Base-by-base conservation (phyloP, 1,140 invertebrate species). In the Zophobas atratus region DNA sequence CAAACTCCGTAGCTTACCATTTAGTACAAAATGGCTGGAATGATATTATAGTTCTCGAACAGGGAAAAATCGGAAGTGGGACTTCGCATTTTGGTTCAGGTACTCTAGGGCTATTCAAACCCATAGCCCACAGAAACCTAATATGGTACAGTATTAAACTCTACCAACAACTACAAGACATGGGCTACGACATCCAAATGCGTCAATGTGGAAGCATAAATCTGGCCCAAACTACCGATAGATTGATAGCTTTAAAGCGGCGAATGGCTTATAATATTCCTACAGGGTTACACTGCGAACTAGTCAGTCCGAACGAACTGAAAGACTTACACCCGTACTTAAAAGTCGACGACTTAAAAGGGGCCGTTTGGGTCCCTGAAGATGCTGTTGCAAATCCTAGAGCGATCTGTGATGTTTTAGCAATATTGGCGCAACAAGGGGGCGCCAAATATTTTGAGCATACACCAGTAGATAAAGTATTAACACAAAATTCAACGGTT, bases 311-410 rank as follows among this genome's bases (percentile, higher is more conserved):
- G n/a, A 80, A 85, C 57, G 86, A 89, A 72, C 70, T 91, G 20
- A 86, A 88, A 75, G 82, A 82, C 76, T 72, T 89, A 51, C 91
- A 92, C 88, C 92, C 93, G 3, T 89, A 91, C 82, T 81, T 95
- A 41, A 87, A 88, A 76, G 88, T 89, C 1, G 90, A 93, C 82
- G 93, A 94, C 85, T 80, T 95, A 6, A 88, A 91, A 85, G 93
- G 93, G 70, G 94, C 88, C 6, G 87, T 95, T 46, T 95, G 92
- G 90, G 90, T 95, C 2, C 93, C 93, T 8, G 91, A 91, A 80
- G 94, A 96, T 89, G 91, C 92, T 41, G 90, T 92, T 53, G 90
- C 92, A 3, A 89, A 94, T 85, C 89, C 92, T 0, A 87, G 87
- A 77, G 90, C 89, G 49, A 88, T 94, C 20, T 92, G 91, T 80